A percentile compares a stretch with the other conserved stretches of the same genome.
These are phyloP conservation scores for Thermophis baileyi DNA, from an alignment of 2,113 vertebrate genomes.

Conservation along the genomic window DNA sequence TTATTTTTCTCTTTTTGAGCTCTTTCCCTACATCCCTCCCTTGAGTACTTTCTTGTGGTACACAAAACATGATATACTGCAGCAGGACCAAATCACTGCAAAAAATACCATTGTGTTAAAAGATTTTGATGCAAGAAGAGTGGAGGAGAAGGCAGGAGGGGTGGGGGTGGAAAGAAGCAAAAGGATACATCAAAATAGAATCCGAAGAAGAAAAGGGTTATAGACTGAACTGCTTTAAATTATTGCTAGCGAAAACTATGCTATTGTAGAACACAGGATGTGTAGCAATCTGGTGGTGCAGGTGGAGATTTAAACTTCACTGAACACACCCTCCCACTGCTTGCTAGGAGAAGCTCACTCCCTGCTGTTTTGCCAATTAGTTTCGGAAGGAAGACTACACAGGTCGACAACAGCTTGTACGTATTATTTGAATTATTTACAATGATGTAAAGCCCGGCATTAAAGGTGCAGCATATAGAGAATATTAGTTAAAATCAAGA, in stretches of 20 bases:
- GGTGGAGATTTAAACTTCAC: conserved; percentile 24
- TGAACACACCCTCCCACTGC: accelerated
- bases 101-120: conserved; percentile 55
- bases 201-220: conserved; percentile 42
- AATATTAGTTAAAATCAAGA: neutral
- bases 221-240: conserved; percentile 38
- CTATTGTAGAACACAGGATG: conserved; percentile 17
- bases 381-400: neutral
- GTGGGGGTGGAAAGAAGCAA: neutral
- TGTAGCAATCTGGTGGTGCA: conserved; percentile 18
- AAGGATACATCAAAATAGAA: conserved; percentile 40
- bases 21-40: neutral
- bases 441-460: neutral
- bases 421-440: neutral
- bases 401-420: conserved; percentile 25
- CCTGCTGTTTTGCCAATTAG: conserved; percentile 37
- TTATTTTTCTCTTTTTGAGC: conserved; percentile 56
- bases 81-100: conserved; percentile 41
- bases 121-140: conserved; percentile 51
- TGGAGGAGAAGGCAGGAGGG: conserved; percentile 17
- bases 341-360: conserved; percentile 24
- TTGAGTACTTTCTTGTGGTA: conserved; percentile 39
- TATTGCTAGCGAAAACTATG: conserved; percentile 23
- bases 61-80: conserved; percentile 29
- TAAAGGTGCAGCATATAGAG: neutral